A percentile compares a stretch with the other conserved stretches of the same genome.
These are phyloP conservation scores for Pelochelys cantorii DNA, from an alignment of 2,797 vertebrate genomes.

Conservation along the genomic window DNA sequence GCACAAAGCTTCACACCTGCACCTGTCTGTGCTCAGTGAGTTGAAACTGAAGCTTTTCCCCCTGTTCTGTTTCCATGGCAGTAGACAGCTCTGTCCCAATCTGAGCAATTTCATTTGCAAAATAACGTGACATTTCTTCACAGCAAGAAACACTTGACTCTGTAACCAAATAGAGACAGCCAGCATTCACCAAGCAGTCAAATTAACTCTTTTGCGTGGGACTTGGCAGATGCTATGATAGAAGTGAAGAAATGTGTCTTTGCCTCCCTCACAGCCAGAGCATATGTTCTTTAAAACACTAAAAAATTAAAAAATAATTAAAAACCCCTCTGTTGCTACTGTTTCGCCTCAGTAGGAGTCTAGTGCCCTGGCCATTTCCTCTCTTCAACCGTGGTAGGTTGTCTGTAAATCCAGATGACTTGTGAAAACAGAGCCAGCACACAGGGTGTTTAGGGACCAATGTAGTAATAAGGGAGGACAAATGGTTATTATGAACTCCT, in stretches of 20 bases:
- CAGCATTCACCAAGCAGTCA: constrained; percentile 17
- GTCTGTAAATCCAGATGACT: neutral
- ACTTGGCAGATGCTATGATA: neutral
- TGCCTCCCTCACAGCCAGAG: constrained; percentile 7
- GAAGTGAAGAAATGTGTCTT: neutral
- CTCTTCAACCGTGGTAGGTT: neutral
- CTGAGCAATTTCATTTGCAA: neutral
- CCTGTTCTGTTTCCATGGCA: neutral
- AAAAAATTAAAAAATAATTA: neutral
- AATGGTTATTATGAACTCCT: neutral
- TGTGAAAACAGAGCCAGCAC: neutral
- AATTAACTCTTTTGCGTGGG: neutral
- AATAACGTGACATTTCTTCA: neutral
- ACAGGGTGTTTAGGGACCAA: neutral
- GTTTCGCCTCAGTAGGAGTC: neutral
- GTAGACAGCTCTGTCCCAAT: neutral
- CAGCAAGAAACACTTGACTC: neutral
- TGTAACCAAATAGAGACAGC: constrained; percentile 9
- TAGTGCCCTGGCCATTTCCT: fast-evolving
- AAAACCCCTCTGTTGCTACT: neutral
- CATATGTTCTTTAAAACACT: neutral
- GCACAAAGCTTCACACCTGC: neutral
- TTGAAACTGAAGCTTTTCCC: neutral
- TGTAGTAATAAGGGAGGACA: neutral
- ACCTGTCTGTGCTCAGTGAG: neutral